Evolutionary conservation across 2,113 vertebrate species (phyloP).

Genomic region (Thamnophis sirtalis): DNA sequence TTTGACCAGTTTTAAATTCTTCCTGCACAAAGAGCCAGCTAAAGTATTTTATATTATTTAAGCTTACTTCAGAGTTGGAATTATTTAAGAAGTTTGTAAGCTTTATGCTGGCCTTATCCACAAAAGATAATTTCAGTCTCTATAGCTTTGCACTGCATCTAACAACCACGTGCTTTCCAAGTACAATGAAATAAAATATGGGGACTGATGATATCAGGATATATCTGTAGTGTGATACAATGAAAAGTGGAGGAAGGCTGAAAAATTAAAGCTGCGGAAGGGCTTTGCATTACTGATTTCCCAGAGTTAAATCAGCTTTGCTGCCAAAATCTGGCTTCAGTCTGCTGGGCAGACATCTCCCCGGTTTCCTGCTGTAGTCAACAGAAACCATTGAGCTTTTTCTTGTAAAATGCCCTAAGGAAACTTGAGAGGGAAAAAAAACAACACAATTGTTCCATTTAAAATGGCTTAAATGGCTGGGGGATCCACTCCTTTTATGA

Average conservation of each 20-base stretch:
- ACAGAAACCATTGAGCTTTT: constrained; percentile 44
- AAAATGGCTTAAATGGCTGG: constrained; percentile 50
- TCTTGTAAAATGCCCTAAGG: constrained; percentile 52
- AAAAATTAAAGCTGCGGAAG: constrained; percentile 48
- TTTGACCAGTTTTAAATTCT: constrained; percentile 20
- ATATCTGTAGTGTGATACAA: constrained; percentile 22
- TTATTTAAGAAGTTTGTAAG: constrained; percentile 7
- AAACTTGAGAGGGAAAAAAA: constrained; percentile 50
- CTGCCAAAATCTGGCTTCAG: constrained; percentile 62
- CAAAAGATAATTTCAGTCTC: constrained; percentile 36
- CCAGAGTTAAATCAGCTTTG: constrained; percentile 61
- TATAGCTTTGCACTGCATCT: not conserved
- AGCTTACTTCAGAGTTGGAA: constrained; percentile 3
- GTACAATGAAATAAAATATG: constrained; percentile 35
- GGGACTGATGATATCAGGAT: constrained; percentile 14
- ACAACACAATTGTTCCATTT: constrained; percentile 58
- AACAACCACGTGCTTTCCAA: not conserved
- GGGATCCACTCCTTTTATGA: constrained; percentile 35
- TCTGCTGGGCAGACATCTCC: constrained; percentile 46
- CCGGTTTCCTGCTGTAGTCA: constrained; percentile 60
- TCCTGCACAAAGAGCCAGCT: not conserved
- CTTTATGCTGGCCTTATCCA: not conserved
- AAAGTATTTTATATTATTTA: not conserved
- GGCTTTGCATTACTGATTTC: constrained; percentile 59
- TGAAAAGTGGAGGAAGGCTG: constrained; percentile 32